Evolutionary conservation across 2,888 invertebrate genomes (phyloP).

Genomic region (Myathropa florea): DNA sequence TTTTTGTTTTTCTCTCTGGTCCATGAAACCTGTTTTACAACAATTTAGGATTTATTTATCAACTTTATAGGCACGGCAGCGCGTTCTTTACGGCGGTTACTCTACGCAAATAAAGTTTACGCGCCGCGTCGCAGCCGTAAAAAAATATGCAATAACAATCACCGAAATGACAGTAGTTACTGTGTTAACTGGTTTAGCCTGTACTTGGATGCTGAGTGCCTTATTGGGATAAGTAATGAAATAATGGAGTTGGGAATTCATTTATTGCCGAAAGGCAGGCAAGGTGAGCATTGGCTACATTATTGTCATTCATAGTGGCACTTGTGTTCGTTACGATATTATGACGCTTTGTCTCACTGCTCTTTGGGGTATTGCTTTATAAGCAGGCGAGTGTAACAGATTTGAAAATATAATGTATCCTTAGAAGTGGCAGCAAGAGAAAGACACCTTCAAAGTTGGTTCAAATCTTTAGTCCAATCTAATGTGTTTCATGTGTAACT

Average conservation of each 20-base stretch:
- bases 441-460: background rate
- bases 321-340: background rate
- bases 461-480: too few species aligned
- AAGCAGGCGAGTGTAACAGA: background rate
- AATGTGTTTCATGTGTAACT: too few species aligned
- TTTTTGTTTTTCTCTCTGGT: background rate
- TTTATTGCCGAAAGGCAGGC: conserved; percentile 15
- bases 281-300: conserved; percentile 36
- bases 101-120: conserved; percentile 55
- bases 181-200: conserved; percentile 33
- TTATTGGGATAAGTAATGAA: background rate
- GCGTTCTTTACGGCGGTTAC: conserved; percentile 1
- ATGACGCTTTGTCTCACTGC: background rate
- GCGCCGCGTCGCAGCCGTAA: conserved; percentile 30
- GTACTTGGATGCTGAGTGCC: background rate
- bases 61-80: conserved; percentile 30
- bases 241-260: background rate
- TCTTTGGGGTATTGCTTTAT: background rate
- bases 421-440: background rate
- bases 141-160: conserved; percentile 58
- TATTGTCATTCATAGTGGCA: conserved; percentile 17
- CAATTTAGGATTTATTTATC: background rate
- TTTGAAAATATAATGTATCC: too few species aligned
- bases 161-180: conserved; percentile 47
- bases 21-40: conserved; percentile 2